Conservation (phyloP, 2,888 invertebrate species). For the Pachymerium ferrugineum region DNA sequence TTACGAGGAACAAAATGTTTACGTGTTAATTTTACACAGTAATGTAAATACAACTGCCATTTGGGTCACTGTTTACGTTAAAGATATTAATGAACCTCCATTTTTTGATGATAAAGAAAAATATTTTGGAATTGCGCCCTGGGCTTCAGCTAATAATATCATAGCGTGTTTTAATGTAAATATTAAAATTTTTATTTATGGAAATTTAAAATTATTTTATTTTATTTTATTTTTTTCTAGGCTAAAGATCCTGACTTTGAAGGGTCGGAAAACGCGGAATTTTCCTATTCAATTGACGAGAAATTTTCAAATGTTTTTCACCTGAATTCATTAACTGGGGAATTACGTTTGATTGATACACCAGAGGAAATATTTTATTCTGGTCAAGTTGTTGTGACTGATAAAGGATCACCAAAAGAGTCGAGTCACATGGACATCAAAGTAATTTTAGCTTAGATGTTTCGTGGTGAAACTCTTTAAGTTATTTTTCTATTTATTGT, state of each 20-base stretch:
- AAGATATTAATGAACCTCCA: not conserved
- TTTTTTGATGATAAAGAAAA: not conserved
- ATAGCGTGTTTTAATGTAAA: not conserved
- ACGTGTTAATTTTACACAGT: not conserved
- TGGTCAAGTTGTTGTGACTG: not conserved
- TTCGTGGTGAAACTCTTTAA: not conserved
- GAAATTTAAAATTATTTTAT: too few species aligned
- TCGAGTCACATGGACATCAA: not conserved
- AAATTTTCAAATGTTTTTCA: not conserved
- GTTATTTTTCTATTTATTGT: not conserved
- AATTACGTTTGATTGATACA: not conserved
- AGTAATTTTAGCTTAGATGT: not conserved
- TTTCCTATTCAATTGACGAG: not conserved
- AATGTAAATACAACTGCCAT: not conserved
- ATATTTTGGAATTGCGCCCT: not conserved
- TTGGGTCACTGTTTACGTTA: not conserved
- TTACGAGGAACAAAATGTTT: not conserved
- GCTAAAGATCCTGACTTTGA: not conserved
- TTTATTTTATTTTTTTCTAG: too few species aligned
- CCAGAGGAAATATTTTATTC: not conserved
- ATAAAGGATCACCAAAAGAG: not conserved
- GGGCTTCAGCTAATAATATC: not conserved
- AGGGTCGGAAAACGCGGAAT: not conserved
- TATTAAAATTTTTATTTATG: too few species aligned
- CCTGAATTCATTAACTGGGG: not conserved